Base-by-base conservation (phyloP, 2,888 invertebrate species). In the Parthenolecanium corni region DNA sequence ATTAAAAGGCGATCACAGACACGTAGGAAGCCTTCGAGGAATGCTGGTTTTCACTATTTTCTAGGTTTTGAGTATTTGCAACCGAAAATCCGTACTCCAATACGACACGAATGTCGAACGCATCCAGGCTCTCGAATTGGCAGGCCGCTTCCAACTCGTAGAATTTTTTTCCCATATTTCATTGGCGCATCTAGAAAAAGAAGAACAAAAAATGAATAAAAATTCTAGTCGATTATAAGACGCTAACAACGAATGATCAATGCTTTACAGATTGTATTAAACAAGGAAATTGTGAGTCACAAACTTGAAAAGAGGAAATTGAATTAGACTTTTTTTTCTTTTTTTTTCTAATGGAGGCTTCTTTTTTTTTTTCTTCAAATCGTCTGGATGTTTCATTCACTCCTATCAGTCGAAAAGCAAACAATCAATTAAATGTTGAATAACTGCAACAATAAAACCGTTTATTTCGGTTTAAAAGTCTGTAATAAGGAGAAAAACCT, bases 1-100 rank as follows among this genome's bases (percentile, higher is more conserved):
- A 49, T 49, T 25, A 21, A 36, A 31, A 61, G 61, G 47, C 61
- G 51, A 61, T 61, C 61, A 61, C 61, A 61, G 61, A 61, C 20
- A 61, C 51, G 49, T 49, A 38, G 49, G 61, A 51, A 49, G 61
- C 61, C 31, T 61, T 47, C 36, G 61, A 51, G 49, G 44, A 18
- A 42, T 16, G 44, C 16, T 42, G 18, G 18, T 42, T 14, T n/a
- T 42, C 18, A 42, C 44, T 42, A 14, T 3, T 42, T 42, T 42
- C 3, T 14, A 38, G 18, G 18, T 31, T 31, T 31, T 31, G 31
- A 31, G 31, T 31, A 31, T 9, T n/a, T 31, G 31, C 31, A 31
- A n/a, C n/a, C n/a, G n/a, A 31, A 31, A 31, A 6, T 31, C 31
- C 31, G 9, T 9, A 31, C 31, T 31, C 31, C n/a, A n/a, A n/a